Evolutionary conservation across 2,888 invertebrate species (phyloP).

Genomic region (Stenodema calcarata): DNA sequence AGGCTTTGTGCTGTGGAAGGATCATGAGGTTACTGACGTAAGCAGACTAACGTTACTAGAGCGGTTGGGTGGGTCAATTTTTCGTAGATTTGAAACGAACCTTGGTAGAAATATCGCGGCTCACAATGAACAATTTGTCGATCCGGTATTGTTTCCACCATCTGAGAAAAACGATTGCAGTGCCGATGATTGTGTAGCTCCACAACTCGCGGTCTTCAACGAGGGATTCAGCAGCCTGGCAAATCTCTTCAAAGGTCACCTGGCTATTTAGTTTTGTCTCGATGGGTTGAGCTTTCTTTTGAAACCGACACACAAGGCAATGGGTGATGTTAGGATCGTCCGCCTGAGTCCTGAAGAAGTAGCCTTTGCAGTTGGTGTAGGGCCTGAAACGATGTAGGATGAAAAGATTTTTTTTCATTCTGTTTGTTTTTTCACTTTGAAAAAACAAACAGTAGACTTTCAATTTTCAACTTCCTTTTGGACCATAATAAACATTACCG

Average conservation of each 20-base stretch:
- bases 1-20: too few relatives aligned
- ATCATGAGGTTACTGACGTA: too few relatives aligned
- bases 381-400: too few relatives aligned
- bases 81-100: too few relatives aligned
- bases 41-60: too few relatives aligned
- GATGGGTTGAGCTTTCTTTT: not conserved
- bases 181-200: constrained; percentile 4
- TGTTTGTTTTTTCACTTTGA: too few relatives aligned
- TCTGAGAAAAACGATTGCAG: not conserved
- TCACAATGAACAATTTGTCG: constrained; percentile 12
- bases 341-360: not conserved
- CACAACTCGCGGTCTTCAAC: not conserved
- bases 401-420: too few relatives aligned
- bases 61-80: too few relatives aligned
- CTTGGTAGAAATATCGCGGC: not conserved
- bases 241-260: not conserved
- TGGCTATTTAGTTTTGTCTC: not conserved
- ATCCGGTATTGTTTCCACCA: constrained; percentile 14
- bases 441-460: too few relatives aligned
- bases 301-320: not conserved
- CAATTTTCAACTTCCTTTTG: too few relatives aligned
- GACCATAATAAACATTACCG: too few relatives aligned
- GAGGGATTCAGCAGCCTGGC: not conserved
- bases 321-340: not conserved
- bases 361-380: not conserved